Evolutionary conservation across 2,888 invertebrate genomes (phyloP), one percentile per base, ranked within the genome.

Genomic region (Ophion slaviceki): DNA sequence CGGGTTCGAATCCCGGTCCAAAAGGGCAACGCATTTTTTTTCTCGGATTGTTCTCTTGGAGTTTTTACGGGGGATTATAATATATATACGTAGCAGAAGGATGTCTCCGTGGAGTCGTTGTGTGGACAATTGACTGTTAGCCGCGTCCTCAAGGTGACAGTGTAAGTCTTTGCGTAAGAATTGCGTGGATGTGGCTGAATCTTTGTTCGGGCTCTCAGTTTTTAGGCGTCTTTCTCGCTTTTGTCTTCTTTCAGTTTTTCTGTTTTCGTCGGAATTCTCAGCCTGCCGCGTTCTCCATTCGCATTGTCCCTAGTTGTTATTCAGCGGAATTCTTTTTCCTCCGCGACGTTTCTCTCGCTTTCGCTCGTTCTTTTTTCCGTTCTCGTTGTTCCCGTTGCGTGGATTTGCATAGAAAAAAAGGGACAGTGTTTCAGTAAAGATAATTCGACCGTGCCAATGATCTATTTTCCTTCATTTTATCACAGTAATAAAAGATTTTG

Each of bases 71-170:
- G 1, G 24, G 24, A 24, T 2, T 1, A 24, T 24, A 24, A 36
- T 36, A 36, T 4, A 36, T 36, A 36, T 7, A 36, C 36, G 36
- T 40, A 53, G 40, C 14, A 64, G 64, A 57, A 59, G 59, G n/a
- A 68, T 81, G 40, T 81, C 61, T 64, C 78, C 62, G 77, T 40
- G 53, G 68, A 80, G 71, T 77, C 71, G 70, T 57, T 45, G 14
- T 36, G 24, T 47, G 53, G 47, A 57, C 62, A 68, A 81, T 68
- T 77, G 67, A 11, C 61, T 74, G 71, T 40, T 74, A 45, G 62
- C 28, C 14, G 57, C 17, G 67, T 81, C 62, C 32, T 78, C 78
- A 81, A 85, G 85, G 78, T 81, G 85, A 85, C 81, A 85, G 81
- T 81, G 36, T 70, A 53, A 66, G 24, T 47, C 45, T 70, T 75